These are phyloP conservation scores for Bujurquina vittata DNA, from an alignment of 2,113 vertebrate species.

Conservation along the genomic window DNA sequence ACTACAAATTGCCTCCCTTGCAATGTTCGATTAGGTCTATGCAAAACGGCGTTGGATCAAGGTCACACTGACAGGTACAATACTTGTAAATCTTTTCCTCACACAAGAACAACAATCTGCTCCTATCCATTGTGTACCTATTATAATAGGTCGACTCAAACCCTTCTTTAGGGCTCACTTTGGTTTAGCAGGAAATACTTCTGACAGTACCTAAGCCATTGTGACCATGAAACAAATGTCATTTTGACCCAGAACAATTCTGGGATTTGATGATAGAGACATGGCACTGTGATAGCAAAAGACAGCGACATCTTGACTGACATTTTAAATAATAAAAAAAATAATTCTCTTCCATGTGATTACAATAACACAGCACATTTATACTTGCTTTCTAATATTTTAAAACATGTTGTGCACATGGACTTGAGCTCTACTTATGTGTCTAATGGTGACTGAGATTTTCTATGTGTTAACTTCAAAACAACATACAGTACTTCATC, in stretches of 20 bases:
- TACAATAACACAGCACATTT: neutral
- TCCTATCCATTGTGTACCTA: neutral
- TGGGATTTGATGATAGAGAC: neutral
- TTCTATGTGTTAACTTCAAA: neutral
- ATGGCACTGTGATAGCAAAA: neutral
- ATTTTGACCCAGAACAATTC: neutral
- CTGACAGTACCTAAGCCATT: neutral
- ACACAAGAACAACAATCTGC: neutral
- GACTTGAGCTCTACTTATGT: neutral
- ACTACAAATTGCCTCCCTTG: neutral
- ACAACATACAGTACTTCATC: too few species aligned
- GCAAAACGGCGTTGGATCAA: neutral
- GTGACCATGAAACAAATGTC: slow-evolving; percentile 34
- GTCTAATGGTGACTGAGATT: neutral
- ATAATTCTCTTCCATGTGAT: neutral
- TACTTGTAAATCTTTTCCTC: neutral
- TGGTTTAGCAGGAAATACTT: neutral
- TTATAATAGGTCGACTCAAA: neutral
- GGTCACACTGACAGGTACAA: neutral
- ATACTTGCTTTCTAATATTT: neutral
- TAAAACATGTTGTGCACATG: neutral
- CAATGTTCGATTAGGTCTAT: neutral
- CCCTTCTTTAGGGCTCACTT: neutral
- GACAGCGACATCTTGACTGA: neutral
- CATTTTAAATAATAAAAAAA: neutral